Conservation (phyloP, 2,113 vertebrate species). For the Struthio camelus region DNA sequence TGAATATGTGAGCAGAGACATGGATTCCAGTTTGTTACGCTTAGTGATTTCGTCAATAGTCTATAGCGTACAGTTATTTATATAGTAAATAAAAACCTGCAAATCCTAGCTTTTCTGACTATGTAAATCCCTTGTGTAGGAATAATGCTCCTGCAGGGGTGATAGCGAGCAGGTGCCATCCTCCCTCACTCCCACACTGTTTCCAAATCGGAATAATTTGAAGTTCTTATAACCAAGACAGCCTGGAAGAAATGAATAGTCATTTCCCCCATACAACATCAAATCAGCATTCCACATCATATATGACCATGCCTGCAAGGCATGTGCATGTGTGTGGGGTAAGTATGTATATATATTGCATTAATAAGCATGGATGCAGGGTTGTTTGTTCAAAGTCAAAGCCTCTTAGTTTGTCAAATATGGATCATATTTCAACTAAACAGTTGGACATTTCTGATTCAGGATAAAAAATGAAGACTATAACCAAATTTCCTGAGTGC, state of each 20-base stretch:
- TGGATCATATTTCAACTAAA: background rate
- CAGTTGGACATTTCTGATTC: background rate
- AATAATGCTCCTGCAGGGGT: background rate
- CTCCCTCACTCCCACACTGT: background rate
- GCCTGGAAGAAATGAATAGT: background rate
- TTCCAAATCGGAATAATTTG: conserved; percentile 8
- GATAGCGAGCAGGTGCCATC: conserved; percentile 11
- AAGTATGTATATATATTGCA: background rate
- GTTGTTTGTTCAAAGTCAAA: background rate
- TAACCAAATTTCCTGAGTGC: background rate
- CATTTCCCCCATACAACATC: background rate
- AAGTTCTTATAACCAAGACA: background rate
- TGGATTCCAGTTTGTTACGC: background rate
- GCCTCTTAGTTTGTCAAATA: background rate
- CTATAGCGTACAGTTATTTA: background rate
- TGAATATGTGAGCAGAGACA: background rate
- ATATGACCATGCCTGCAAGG: background rate
- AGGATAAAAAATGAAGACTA: background rate
- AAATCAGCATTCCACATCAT: background rate
- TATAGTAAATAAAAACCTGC: conserved; percentile 10
- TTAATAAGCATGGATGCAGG: background rate
- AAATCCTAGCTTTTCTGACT: background rate
- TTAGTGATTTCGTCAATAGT: background rate
- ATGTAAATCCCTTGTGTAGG: conserved; percentile 15
- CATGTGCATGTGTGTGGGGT: background rate